phyloP scores from a whole-genome alignment of 2,113 vertebrate genomes.

The Saccopteryx bilineata region DNA sequence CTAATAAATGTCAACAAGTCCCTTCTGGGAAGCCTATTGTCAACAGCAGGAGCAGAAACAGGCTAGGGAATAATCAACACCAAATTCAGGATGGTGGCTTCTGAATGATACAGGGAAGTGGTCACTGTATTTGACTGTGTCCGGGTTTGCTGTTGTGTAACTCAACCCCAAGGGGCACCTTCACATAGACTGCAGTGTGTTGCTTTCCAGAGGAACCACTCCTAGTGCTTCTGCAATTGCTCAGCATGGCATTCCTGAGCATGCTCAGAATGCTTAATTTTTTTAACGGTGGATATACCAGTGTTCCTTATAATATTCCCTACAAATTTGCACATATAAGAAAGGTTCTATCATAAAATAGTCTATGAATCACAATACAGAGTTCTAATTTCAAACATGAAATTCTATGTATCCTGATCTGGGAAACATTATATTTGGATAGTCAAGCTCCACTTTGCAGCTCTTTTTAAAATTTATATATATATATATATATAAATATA shows the following conservation, averaged over 20 bases:
- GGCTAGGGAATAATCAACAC: neutral
- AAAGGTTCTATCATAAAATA: constrained; percentile 10
- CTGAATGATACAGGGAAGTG: neutral
- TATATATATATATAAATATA: too few relatives aligned
- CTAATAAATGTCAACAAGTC: neutral
- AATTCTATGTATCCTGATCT: neutral
- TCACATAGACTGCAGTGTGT: neutral
- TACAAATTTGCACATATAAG: neutral
- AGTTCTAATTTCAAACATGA: neutral
- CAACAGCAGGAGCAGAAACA: neutral
- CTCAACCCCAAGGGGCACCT: neutral
- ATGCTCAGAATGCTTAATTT: neutral
- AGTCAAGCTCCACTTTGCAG: neutral
- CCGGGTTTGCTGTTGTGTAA: neutral
- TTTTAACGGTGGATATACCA: neutral
- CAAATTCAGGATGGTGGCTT: neutral
- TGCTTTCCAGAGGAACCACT: too few relatives aligned
- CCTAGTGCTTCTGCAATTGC: neutral
- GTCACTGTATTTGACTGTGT: neutral
- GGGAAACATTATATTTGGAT: neutral
- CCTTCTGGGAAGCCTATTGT: neutral
- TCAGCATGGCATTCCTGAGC: neutral
- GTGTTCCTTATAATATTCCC: neutral
- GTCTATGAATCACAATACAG: neutral
- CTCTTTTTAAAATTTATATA: neutral